These are phyloP conservation scores for Poicephalus gulielmi DNA, from an alignment of 2,113 vertebrate species.

Conservation along the genomic window DNA sequence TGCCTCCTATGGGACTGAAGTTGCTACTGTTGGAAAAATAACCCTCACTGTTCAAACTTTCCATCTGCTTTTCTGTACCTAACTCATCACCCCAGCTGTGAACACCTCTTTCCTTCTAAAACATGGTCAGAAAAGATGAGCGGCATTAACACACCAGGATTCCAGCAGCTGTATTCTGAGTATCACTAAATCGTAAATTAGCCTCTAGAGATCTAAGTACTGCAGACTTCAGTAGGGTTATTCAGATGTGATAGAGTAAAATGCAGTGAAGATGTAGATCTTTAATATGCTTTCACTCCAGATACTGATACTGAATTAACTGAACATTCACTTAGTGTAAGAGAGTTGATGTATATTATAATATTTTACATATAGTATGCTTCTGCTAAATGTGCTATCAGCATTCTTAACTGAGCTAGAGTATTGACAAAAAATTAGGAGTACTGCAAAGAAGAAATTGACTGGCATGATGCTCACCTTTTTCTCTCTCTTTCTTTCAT, in stretches of 20 bases:
- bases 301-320: neutral
- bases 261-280: neutral
- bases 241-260: neutral
- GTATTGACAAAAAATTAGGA: neutral
- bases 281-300: neutral
- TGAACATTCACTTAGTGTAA: neutral
- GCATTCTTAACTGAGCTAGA: neutral
- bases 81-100: neutral
- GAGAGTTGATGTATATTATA: neutral
- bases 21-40: neutral
- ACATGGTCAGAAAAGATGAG: neutral
- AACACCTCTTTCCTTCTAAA: neutral
- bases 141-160: neutral
- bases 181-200: neutral
- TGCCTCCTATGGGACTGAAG: neutral
- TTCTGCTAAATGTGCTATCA: neutral
- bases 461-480: rapidly evolving
- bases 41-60: neutral
- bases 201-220: neutral
- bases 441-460: neutral
- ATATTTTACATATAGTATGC: neutral
- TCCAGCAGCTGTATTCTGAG: neutral
- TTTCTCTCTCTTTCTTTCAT: rapidly evolving
- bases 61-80: neutral
- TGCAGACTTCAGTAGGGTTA: neutral